Conservation (phyloP, 2,888 invertebrate species). For the Falcaria lacertinaria region DNA sequence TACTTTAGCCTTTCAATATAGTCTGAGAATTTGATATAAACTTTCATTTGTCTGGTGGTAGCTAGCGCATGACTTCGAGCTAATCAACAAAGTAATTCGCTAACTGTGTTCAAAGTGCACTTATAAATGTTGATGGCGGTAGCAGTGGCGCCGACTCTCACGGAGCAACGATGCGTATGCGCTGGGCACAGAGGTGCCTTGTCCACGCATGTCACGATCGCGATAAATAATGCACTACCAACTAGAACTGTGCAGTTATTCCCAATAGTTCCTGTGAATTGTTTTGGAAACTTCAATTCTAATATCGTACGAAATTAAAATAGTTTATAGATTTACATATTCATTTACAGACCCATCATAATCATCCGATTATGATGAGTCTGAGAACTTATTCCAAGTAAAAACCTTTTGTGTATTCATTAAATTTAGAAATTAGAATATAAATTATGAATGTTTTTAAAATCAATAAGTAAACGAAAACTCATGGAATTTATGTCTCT, state of each 20-base stretch:
- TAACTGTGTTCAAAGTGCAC: background rate
- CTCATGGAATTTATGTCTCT: too few species aligned
- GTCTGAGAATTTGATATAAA: conserved; percentile 10
- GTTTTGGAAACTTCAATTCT: too few species aligned
- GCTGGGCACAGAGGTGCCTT: conserved; percentile 1
- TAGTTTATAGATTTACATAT: too few species aligned
- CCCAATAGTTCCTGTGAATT: background rate
- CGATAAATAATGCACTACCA: conserved; percentile 1
- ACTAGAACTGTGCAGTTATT: conserved; percentile 1
- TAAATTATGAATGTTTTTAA: too few species aligned
- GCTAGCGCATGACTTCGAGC: background rate
- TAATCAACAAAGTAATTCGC: background rate
- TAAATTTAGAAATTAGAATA: background rate
- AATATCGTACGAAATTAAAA: too few species aligned
- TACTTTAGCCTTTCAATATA: too few species aligned
- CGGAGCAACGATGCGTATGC: conserved; percentile 7
- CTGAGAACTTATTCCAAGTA: too few species aligned
- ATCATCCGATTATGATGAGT: too few species aligned
- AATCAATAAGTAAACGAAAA: too few species aligned
- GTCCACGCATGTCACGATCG: conserved; percentile 3
- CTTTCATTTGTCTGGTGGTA: conserved; percentile 8
- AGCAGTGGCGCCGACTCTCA: conserved; percentile 10
- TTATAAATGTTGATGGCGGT: conserved; percentile 1
- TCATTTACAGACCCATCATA: too few species aligned
- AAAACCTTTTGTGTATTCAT: background rate